Evolutionary conservation across 2,888 invertebrate species (phyloP).

Genomic region (Hecatera dysodea): DNA sequence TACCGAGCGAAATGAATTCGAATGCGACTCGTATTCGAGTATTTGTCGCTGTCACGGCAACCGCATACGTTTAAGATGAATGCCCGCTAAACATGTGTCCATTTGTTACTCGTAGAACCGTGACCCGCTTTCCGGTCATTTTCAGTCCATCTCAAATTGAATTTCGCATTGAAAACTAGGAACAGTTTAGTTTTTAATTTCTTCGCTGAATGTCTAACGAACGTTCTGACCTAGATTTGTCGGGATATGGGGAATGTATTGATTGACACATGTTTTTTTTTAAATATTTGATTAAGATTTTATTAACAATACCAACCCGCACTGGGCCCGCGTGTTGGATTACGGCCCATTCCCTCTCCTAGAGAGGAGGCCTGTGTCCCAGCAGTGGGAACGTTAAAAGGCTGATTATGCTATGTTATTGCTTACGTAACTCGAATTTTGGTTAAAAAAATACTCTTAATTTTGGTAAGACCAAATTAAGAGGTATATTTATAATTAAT

Average conservation of each 20-base stretch:
- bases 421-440: neutral
- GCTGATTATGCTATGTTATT: too few relatives aligned
- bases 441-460: neutral
- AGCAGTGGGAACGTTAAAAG: too few relatives aligned
- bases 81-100: constrained; percentile 7
- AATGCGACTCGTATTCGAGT: neutral
- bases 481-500: too few relatives aligned
- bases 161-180: constrained; percentile 11
- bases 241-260: constrained; percentile 11
- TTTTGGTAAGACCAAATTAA: neutral
- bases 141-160: constrained; percentile 26
- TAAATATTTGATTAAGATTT: neutral
- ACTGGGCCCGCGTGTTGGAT: too few relatives aligned
- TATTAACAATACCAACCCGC: too few relatives aligned
- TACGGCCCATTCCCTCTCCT: too few relatives aligned
- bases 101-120: neutral
- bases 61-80: neutral
- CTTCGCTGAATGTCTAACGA: constrained; percentile 5
- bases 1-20: constrained; percentile 10
- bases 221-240: neutral
- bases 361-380: too few relatives aligned
- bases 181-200: neutral
- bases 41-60: constrained; percentile 31
- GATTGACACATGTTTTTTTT: neutral
- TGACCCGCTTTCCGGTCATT: constrained; percentile 40